A percentile compares a stretch with the other conserved stretches of the same genome.
Evolutionary conservation across 2,888 invertebrate genomes (phyloP).

Genomic region (Oxytorus armatus): DNA sequence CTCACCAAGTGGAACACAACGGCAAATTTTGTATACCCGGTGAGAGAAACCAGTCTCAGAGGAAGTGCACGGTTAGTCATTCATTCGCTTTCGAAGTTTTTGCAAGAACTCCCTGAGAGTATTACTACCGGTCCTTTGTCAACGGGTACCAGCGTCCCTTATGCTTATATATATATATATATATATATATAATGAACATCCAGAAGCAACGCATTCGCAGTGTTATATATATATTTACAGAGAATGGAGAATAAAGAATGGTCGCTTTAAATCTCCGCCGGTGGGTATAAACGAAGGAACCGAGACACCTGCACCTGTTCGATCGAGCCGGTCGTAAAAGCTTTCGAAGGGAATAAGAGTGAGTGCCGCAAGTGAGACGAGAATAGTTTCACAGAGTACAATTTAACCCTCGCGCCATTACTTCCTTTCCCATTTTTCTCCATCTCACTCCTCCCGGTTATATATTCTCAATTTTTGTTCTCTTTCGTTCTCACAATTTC

Average conservation of each 20-base stretch:
- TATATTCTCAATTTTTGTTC: too few species aligned
- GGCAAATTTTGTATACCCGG: slow-evolving; percentile 10
- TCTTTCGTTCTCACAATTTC: too few species aligned
- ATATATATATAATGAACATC: too few species aligned
- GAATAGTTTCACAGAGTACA: too few species aligned
- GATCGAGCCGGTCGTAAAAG: slow-evolving; percentile 78
- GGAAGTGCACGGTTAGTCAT: slow-evolving; percentile 57
- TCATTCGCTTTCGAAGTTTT: slow-evolving; percentile 55
- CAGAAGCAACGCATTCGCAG: slow-evolving; percentile 32
- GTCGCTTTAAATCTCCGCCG: slow-evolving; percentile 57
- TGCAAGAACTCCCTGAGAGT: slow-evolving; percentile 52
- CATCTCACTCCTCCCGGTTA: too few species aligned
- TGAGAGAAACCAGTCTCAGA: slow-evolving; percentile 49
- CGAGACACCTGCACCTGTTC: slow-evolving; percentile 77
- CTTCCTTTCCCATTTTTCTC: too few species aligned
- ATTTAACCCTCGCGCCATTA: too few species aligned
- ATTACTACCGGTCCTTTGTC: slow-evolving; percentile 64
- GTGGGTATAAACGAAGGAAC: slow-evolving; percentile 26
- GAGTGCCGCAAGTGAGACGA: slow-evolving; percentile 28
- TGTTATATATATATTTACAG: slow-evolving; percentile 9
- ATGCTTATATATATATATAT: slow-evolving; percentile 1
- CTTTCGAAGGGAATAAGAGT: slow-evolving; percentile 42
- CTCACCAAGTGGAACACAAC: background rate
- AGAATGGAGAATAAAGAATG: slow-evolving; percentile 53
- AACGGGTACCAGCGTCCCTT: slow-evolving; percentile 42